Base-by-base conservation (phyloP, 2,113 vertebrate genomes). In the Phocoena phocoena region DNA sequence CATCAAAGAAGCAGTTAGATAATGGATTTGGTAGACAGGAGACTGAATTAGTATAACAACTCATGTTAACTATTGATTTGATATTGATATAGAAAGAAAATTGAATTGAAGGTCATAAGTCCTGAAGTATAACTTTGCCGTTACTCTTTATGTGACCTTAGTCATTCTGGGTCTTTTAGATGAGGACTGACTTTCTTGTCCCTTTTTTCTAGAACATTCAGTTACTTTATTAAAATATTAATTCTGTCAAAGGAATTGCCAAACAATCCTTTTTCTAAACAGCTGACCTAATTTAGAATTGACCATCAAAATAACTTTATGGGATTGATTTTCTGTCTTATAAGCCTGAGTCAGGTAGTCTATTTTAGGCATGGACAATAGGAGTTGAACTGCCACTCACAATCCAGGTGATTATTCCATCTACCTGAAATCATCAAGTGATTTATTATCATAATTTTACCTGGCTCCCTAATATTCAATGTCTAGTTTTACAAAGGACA, bases 151-250 rank as follows among this genome's bases (percentile, higher is more conserved):
- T 88, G 33, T 44, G 23, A 60, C 13, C 13, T 87, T 55, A 60
- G 28, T 62, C 18, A 60, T 74, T 88, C 26, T 13, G n/a, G 10
- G 8, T 80, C 47, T 76, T 8, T 36, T 63, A 79, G 20, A 67
- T 71, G 26, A 95, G 8, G 25, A 70, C 53, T 91, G 80, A 68
- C 63, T 50, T 89, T 94, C 28, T 36, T 80, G 15, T 33, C 8
- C 13, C 8, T 84, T 91, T 63, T 89, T 89, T 95, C 23, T 74
- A 63, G 28, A 91, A 53, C 26, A 81, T 95, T 79, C 47, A 88
- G 31, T 62, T 85, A 63, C 53, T 92, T 77, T 88, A 81, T 85
- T 74, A 63, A 92, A 76, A 85, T 55, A 88, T 91, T 60, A 92
- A 88, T 18, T 76, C 11, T 93, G 55, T 44, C 31, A 81, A 47